Evolutionary conservation across 2,113 vertebrate species (phyloP), one percentile per base, ranked within the genome.

Genomic region (Clinocottus analis): DNA sequence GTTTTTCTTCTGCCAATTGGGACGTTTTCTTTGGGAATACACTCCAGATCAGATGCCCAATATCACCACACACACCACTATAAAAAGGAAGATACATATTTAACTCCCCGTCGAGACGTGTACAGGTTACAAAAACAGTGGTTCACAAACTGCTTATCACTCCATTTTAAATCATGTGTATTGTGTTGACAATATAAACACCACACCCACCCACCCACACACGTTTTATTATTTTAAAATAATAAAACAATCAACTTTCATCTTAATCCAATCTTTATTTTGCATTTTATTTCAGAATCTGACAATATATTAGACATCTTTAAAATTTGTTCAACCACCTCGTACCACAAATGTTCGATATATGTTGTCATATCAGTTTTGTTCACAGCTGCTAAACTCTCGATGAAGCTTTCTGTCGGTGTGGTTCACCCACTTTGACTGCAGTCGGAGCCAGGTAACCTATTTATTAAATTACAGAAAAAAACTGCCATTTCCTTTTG

Each of bases 231-330:
- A 35, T 63, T 70, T 47, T n/a, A n/a, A n/a, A 77, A 63, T 13
- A 79, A 72, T 2, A n/a, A 61, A 74, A 81, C 55, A 67, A 67
- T 67, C 43, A 2, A 21, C 11, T 74, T 21, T 62, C 25, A 60
- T 70, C 56, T 72, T 23, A 81, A 86, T 85, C 17, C 49, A 83
- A 68, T n/a, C 47, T 83, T 90, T 86, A 82, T 83, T 79, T 62
- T 23, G 79, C 41, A 17, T 66, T 80, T 87, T 67, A 79, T 69
- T 81, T 79, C 63, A 79, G 58, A 84, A 33, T 75, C 75, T 73
- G 49, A 83, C 87, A 85, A 87, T 83, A 85, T 78, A 86, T 35
- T 51, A 77, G 8, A 61, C 53, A 59, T 87, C 35, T 82, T 71
- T 16, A 76, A 67, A 85, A 84, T 79, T 39, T 84, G 25, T 77